Conservation (phyloP, 2,888 invertebrate genomes). For the Synanthedon formicaeformis region DNA sequence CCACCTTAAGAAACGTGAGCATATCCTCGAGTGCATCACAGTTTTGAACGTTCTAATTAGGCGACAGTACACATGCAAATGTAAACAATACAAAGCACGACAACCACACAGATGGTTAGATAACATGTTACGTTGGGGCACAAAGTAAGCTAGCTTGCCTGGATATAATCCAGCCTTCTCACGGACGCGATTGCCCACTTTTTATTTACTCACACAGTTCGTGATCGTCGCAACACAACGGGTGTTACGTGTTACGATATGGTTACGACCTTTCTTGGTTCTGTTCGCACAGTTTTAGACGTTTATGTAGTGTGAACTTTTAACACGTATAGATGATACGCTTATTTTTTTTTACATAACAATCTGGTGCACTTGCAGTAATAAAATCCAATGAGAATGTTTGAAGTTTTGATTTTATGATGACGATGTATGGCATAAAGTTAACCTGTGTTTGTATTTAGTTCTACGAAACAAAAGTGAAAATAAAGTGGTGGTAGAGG, state of each 20-base stretch:
- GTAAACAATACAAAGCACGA: background rate
- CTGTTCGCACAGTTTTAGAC: background rate
- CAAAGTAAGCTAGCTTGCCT: background rate
- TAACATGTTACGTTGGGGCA: background rate
- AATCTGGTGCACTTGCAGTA: too few relatives aligned
- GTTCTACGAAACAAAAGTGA: too few relatives aligned
- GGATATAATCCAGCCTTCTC: slow-evolving; percentile 3
- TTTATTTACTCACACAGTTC: slow-evolving; percentile 15
- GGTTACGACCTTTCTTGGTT: slow-evolving; percentile 11
- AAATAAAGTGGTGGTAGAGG: too few relatives aligned
- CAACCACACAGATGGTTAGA: background rate
- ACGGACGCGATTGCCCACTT: slow-evolving; percentile 10
- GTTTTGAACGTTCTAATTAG: background rate
- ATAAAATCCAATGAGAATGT: too few relatives aligned
- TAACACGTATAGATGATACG: too few relatives aligned
- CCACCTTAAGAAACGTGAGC: too few relatives aligned
- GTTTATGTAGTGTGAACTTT: too few relatives aligned
- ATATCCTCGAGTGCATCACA: background rate
- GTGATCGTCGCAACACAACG: slow-evolving; percentile 17
- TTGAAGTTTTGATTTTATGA: too few relatives aligned
- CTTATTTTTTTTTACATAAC: too few relatives aligned
- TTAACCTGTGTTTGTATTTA: too few relatives aligned
- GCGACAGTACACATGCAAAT: background rate
- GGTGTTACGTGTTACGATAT: slow-evolving; percentile 21
- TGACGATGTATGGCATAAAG: too few relatives aligned